Evolutionary conservation across 2,888 invertebrate genomes (phyloP), one percentile per base, ranked within the genome.

Genomic region (Nemurella pictetii): DNA sequence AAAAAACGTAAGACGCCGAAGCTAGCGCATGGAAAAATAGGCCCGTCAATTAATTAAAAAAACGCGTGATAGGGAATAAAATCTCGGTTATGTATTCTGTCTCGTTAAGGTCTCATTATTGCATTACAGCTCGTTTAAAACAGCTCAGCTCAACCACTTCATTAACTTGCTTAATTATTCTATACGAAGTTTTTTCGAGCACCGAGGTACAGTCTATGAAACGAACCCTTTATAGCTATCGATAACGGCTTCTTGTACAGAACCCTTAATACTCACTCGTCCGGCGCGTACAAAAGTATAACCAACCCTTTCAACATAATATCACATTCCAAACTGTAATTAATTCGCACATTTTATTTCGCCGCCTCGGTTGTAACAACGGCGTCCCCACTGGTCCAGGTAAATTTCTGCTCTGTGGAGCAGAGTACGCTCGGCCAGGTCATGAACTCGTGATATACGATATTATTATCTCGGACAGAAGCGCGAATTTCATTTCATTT

Each of bases 401-500:
- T 55, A 55, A 55, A 55, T 55, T 55, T 55, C 12, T n/a, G n/a
- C n/a, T 20, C 55, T 55, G 4, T 55, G 20, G 55, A 12, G 55
- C 15, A 7, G 15, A 55, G 5, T 55, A 55, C 55, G 15, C 55
- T 55, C 12, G 55, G 55, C 55, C 55, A 55, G 55, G 55, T 55
- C 55, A 12, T 55, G 55, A 55, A 55, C 55, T 55, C 55, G 12
- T 55, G 55, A 55, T 55, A 55, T 20, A 55, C 20, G 55, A 55
- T 55, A 55, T 55, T 55, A 55, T 55, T 55, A 55, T 55, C 55
- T 55, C 20, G 55, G 55, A 55, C 20, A 55, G 75, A 75, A 75
- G 75, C 75, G 28, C 9, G 26, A 75, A 75, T 75, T 75, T 75
- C 75, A 28, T 75, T 75, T 75, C 75, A 75, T 75, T 75, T 27